Evolutionary conservation across 2,888 invertebrate species (phyloP).

Genomic region (Caenorhabditis sinica): DNA sequence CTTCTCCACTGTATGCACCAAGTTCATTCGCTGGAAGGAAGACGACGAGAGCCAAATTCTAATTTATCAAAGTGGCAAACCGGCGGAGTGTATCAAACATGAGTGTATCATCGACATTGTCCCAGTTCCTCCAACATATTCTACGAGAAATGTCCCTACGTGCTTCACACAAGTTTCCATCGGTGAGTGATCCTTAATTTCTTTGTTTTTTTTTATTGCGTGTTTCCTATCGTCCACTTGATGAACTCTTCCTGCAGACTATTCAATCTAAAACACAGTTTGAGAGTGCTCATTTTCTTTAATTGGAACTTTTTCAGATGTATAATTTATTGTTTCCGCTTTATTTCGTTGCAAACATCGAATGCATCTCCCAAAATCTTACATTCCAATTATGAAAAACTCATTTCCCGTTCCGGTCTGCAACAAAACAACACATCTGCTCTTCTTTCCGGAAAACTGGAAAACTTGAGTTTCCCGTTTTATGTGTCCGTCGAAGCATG

Average conservation of each 20-base stretch:
- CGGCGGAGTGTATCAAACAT: constrained; percentile 27
- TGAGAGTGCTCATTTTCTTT: not conserved
- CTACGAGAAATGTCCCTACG: constrained; percentile 65
- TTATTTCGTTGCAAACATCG: not conserved
- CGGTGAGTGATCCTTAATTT: constrained; percentile 50
- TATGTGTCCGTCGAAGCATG: not conserved
- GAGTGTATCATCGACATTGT: constrained; percentile 61
- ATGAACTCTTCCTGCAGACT: too few species aligned
- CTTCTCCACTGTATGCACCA: constrained; percentile 32
- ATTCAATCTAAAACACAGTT: too few species aligned
- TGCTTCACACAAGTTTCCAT: constrained; percentile 57
- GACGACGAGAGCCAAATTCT: constrained; percentile 12
- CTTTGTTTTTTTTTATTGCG: not conserved
- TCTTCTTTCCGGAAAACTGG: constrained; percentile 4
- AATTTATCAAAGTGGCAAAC: constrained; percentile 52
- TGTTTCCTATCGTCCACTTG: too few species aligned
- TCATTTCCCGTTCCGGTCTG: not conserved
- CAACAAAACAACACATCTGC: constrained; percentile 7
- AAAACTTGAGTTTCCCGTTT: not conserved
- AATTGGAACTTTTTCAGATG: not conserved
- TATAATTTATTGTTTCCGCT: not conserved
- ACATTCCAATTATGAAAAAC: not conserved
- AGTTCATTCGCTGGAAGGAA: constrained; percentile 22
- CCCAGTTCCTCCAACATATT: constrained; percentile 59
- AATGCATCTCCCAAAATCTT: not conserved